These are phyloP conservation scores for Plebejus argus DNA, from an alignment of 2,888 invertebrate genomes.

Conservation along the genomic window DNA sequence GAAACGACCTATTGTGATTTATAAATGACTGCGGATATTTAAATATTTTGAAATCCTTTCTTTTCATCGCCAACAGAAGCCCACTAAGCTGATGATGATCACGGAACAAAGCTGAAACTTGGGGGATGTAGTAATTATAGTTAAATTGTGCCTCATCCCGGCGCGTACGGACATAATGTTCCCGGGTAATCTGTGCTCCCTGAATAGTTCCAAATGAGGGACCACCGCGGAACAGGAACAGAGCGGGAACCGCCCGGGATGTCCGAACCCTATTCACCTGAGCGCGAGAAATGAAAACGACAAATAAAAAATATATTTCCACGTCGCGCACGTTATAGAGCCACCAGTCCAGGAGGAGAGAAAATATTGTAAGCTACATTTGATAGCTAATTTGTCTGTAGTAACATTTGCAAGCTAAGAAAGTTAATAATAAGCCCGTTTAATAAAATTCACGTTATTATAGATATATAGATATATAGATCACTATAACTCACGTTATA, in stretches of 20 bases:
- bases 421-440: too few relatives aligned
- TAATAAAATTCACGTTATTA: too few relatives aligned
- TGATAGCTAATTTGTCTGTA: too few relatives aligned
- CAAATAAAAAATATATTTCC: slow-evolving; percentile 11
- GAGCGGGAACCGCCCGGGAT: neutral
- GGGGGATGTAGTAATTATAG: slow-evolving; percentile 6
- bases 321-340: neutral
- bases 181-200: slow-evolving; percentile 16
- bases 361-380: neutral
- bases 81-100: neutral
- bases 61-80: neutral
- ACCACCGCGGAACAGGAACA: slow-evolving; percentile 11
- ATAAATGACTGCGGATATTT: neutral
- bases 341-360: neutral
- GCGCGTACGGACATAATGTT: neutral
- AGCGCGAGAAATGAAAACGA: slow-evolving; percentile 11
- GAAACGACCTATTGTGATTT: neutral
- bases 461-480: too few relatives aligned
- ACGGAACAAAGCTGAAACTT: neutral
- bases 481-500: too few relatives aligned
- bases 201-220: slow-evolving; percentile 27
- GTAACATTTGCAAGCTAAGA: too few relatives aligned
- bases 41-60: neutral
- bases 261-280: slow-evolving; percentile 3
- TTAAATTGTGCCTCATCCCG: neutral